These are phyloP conservation scores for Tanytarsus gracilentus DNA, from an alignment of 2,888 invertebrate genomes.

Conservation along the genomic window DNA sequence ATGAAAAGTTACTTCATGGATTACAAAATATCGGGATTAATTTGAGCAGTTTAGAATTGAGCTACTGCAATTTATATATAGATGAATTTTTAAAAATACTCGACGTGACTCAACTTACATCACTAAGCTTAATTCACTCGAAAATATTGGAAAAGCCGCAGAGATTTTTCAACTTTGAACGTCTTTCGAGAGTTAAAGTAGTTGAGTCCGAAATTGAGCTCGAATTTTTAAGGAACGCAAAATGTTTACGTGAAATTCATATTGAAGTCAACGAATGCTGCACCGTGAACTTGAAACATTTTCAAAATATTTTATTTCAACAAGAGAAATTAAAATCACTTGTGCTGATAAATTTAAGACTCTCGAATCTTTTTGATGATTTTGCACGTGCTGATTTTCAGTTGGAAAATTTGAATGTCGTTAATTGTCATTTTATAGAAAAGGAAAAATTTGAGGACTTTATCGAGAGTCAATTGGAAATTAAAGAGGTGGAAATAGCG, in stretches of 20 bases:
- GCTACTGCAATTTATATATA: background rate
- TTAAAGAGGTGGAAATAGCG: background rate
- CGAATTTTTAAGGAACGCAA: background rate
- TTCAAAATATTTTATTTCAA: background rate
- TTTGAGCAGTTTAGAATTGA: slow-evolving; percentile 2
- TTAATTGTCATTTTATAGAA: slow-evolving; percentile 10
- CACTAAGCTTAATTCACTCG: background rate
- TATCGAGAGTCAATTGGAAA: background rate
- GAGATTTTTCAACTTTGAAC: background rate
- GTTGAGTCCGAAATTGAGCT: background rate
- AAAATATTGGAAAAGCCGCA: background rate
- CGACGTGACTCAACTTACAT: background rate
- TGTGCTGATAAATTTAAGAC: slow-evolving; percentile 1
- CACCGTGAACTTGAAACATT: background rate
- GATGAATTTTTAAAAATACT: background rate
- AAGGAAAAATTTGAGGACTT: slow-evolving; percentile 19
- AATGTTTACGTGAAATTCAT: background rate
- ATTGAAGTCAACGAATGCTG: slow-evolving; percentile 1
- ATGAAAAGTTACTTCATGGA: background rate
- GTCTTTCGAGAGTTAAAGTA: background rate
- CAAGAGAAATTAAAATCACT: background rate
- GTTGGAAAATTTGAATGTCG: background rate
- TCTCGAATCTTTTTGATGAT: slow-evolving; percentile 2
- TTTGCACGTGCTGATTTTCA: background rate
- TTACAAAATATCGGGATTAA: background rate